Conservation (phyloP, 23 tunicate genomes). For the Halocynthia roretzi region DNA sequence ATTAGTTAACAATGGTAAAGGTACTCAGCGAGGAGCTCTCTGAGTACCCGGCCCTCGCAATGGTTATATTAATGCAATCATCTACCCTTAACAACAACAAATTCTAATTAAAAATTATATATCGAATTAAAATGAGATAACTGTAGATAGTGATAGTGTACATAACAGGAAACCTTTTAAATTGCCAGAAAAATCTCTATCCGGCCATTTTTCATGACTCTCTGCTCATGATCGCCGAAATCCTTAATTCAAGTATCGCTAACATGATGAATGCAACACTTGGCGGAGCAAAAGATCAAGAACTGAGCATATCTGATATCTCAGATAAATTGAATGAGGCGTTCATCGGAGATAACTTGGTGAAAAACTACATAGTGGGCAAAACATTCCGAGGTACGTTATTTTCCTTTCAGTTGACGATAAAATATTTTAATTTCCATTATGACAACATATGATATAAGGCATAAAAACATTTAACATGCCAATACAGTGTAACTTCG, state of each 20-base stretch:
- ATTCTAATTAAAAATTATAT: too few relatives aligned
- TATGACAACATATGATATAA: background rate
- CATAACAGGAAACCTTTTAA: too few relatives aligned
- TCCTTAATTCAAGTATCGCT: constrained; percentile 44
- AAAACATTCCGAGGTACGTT: constrained; percentile 35
- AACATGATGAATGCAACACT: constrained; percentile 13
- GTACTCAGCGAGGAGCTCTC: too few relatives aligned
- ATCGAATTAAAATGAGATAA: too few relatives aligned
- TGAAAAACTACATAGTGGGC: constrained; percentile 33
- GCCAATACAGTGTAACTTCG: too few relatives aligned
- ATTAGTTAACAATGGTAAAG: too few relatives aligned
- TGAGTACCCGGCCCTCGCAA: too few relatives aligned
- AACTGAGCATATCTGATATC: too few relatives aligned
- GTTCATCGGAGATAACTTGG: constrained; percentile 15
- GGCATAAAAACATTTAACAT: too few relatives aligned
- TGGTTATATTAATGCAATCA: too few relatives aligned
- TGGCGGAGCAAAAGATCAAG: background rate
- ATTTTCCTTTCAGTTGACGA: background rate
- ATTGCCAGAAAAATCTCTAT: constrained; percentile 54
- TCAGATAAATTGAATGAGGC: background rate
- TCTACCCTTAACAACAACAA: too few relatives aligned
- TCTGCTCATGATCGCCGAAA: constrained; percentile 51
- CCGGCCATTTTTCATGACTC: constrained; percentile 79
- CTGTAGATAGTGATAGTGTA: too few relatives aligned
- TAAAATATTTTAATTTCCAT: background rate